Evolutionary conservation across 2,888 invertebrate species (phyloP).

Genomic region (Ormyrus rosae): DNA sequence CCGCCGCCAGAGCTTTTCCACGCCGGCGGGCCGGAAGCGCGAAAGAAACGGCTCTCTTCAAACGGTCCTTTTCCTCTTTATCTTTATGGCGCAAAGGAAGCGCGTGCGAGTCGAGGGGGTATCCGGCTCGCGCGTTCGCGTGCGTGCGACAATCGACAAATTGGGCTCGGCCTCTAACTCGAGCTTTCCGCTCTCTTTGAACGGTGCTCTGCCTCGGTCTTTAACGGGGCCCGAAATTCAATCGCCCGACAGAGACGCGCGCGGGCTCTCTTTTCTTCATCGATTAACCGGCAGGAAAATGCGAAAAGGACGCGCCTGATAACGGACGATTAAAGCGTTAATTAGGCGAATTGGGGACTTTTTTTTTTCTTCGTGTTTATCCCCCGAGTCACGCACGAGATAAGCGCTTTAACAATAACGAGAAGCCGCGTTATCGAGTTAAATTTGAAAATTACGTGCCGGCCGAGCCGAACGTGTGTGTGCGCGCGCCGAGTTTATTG

Average conservation of each 20-base stretch:
- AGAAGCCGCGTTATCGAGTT: no score
- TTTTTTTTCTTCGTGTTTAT: no score
- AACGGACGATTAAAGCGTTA: no score
- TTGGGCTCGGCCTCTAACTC: constrained; percentile 18
- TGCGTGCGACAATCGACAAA: background rate
- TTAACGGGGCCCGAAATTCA: background rate
- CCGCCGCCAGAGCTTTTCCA: background rate
- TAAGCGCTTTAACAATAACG: no score
- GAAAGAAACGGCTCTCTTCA: constrained; percentile 14
- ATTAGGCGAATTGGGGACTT: no score
- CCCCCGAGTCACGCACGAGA: no score
- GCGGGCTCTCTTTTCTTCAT: no score
- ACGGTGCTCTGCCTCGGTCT: background rate
- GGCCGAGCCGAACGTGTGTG: no score
- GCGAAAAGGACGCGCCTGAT: no score
- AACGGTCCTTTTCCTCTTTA: constrained; percentile 53
- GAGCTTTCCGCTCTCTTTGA: constrained; percentile 37
- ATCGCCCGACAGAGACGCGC: background rate
- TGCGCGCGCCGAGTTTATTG: no score
- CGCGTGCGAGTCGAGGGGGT: constrained; percentile 12
- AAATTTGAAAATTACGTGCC: no score
- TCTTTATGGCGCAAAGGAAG: background rate
- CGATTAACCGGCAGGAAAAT: no score
- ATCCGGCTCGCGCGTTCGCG: constrained; percentile 15
- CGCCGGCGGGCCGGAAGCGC: constrained; percentile 16